Conservation (phyloP, 2,113 vertebrate genomes). For the Cryptotis parvus region DNA sequence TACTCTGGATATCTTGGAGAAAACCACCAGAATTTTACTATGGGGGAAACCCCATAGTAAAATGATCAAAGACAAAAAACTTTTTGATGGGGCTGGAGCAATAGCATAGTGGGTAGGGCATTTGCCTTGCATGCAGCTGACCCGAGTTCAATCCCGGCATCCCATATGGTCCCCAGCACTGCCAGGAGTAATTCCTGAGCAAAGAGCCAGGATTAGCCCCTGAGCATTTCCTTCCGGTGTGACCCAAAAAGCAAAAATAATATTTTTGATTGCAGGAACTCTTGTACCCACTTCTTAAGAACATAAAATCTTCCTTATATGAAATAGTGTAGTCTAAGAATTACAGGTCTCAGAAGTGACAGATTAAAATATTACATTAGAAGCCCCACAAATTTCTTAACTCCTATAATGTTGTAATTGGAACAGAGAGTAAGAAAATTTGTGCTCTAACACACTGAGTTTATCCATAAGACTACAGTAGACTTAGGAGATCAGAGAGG, state of each 20-base stretch:
- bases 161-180: too few relatives aligned
- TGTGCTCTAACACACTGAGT: neutral
- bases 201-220: too few relatives aligned
- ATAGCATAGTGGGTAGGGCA: too few relatives aligned
- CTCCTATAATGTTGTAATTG: constrained; percentile 35
- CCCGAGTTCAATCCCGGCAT: too few relatives aligned
- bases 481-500: neutral
- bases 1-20: neutral
- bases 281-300: constrained; percentile 12
- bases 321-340: constrained; percentile 50
- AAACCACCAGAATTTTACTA: neutral
- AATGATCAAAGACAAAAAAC: neutral
- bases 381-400: constrained; percentile 26
- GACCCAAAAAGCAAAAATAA: too few relatives aligned
- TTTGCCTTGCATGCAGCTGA: too few relatives aligned
- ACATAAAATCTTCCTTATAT: neutral
- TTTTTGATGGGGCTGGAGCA: too few relatives aligned
- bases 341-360: constrained; percentile 21
- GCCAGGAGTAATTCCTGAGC: too few relatives aligned
- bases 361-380: constrained; percentile 46
- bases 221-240: too few relatives aligned
- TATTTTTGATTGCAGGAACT: constrained; percentile 46
- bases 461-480: neutral
- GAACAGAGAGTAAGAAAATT: neutral
- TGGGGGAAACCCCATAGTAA: neutral